A percentile compares a stretch with the other conserved stretches of the same genome.
phyloP scores from a whole-genome alignment of 2,888 invertebrate species.

The Branchellion lobata region DNA sequence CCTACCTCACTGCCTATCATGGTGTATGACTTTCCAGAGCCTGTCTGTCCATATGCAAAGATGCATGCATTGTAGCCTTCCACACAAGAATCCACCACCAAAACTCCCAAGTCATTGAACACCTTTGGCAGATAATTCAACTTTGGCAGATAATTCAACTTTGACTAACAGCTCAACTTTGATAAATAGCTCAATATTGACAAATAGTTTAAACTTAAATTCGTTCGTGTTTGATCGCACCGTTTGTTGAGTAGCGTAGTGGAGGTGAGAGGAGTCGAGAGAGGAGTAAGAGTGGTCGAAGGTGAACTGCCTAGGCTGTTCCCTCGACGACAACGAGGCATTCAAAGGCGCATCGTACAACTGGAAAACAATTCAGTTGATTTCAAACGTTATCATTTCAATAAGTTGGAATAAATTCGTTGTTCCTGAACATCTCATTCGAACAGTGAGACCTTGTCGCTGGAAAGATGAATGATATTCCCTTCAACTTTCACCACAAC shows the following conservation, averaged over 20 bases:
- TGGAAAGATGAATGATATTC: conserved; percentile 57
- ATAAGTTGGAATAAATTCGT: neutral
- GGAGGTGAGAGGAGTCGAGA: conserved; percentile 52
- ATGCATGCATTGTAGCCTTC: conserved; percentile 80
- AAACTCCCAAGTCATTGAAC: conserved; percentile 69
- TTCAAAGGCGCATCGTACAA: neutral
- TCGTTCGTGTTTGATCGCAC: conserved; percentile 49
- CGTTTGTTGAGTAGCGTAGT: conserved; percentile 58
- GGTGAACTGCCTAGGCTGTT: conserved; percentile 59
- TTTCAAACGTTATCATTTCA: neutral
- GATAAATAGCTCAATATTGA: neutral
- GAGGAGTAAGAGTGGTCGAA: conserved; percentile 62
- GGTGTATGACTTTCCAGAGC: conserved; percentile 83
- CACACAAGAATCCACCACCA: conserved; percentile 68
- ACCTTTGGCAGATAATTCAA: conserved; percentile 67
- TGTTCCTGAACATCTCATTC: neutral
- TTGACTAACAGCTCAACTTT: neutral
- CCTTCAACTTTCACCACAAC: conserved; percentile 58
- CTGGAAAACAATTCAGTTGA: neutral
- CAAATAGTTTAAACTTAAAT: neutral
- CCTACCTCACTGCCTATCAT: conserved; percentile 71
- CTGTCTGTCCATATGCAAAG: conserved; percentile 86
- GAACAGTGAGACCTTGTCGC: conserved; percentile 58
- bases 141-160: too few relatives aligned
- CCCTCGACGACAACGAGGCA: conserved; percentile 49